phyloP scores from a whole-genome alignment of 37 sponge, comb jelly and placozoan species.

The Eunapius fragilis region DNA sequence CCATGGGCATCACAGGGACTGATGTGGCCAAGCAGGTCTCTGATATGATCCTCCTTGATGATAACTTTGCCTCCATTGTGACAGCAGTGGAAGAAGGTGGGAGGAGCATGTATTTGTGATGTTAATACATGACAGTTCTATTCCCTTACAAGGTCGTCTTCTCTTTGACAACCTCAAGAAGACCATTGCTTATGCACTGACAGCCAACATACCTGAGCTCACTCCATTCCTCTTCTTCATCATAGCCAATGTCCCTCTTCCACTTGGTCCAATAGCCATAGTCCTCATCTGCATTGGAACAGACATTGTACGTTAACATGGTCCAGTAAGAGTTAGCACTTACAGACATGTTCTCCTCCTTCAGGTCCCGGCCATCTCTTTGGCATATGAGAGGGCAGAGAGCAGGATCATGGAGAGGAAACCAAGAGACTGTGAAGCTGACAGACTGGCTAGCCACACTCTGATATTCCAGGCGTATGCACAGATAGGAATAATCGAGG shows the following conservation, averaged over 20 bases:
- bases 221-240: slow-evolving; percentile 96
- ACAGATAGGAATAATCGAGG: slow-evolving; percentile 95
- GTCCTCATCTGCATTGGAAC: slow-evolving; percentile 98
- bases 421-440: slow-evolving; percentile 85
- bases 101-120: no score
- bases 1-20: slow-evolving; percentile 98
- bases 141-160: slow-evolving; percentile 66
- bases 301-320: slow-evolving; percentile 68
- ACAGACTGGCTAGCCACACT: slow-evolving; percentile 86
- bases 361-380: slow-evolving; percentile 95
- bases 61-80: slow-evolving; percentile 99
- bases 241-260: slow-evolving; percentile 83
- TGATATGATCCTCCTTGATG: slow-evolving; percentile 98
- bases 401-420: slow-evolving; percentile 95
- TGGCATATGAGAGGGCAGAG: slow-evolving; percentile 96
- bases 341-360: slow-evolving; percentile 89
- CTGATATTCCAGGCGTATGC: slow-evolving; percentile 88
- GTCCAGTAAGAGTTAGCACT: slow-evolving; percentile 34
- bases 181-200: slow-evolving; percentile 97
- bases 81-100: slow-evolving; percentile 95
- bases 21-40: slow-evolving; percentile 99
- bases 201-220: slow-evolving; percentile 97
- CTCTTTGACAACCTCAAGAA: slow-evolving; percentile 99
- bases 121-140: not conserved
- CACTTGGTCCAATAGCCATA: slow-evolving; percentile 93